These are phyloP conservation scores for Neomorphus geoffroyi DNA, from an alignment of 2,797 vertebrate species.

Conservation along the genomic window DNA sequence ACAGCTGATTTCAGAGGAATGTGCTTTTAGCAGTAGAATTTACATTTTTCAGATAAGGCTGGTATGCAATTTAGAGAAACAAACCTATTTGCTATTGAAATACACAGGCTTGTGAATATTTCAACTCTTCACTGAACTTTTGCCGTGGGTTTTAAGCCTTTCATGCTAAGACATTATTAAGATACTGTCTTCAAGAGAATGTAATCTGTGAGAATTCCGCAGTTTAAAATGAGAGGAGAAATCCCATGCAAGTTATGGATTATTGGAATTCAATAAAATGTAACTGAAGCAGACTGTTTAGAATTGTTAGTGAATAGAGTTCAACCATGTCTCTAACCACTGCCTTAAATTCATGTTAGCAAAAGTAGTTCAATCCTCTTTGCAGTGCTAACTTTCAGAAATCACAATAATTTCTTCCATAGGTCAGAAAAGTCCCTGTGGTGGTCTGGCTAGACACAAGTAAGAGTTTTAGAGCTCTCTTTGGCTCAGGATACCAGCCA, in stretches of 20 bases:
- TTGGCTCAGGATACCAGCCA: not conserved
- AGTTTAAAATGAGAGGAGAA: not conserved
- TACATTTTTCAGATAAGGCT: conserved; percentile 65
- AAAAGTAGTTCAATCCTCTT: not conserved
- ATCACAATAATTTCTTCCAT: not conserved
- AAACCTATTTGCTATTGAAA: conserved; percentile 39
- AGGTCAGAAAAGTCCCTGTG: not conserved
- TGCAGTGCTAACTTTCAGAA: not conserved
- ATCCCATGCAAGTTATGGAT: not conserved
- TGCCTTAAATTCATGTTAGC: not conserved
- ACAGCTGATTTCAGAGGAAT: conserved; percentile 60
- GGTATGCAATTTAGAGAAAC: conserved; percentile 50
- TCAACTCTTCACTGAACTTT: not conserved
- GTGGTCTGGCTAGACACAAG: conserved; percentile 19
- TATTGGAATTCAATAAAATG: not conserved
- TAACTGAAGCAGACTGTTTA: not conserved
- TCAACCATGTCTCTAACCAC: not conserved
- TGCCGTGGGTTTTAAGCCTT: not conserved
- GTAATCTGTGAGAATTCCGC: not conserved
- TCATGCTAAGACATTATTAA: not conserved
- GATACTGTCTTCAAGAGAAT: not conserved
- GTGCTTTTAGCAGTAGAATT: conserved; percentile 61
- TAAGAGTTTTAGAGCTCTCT: conserved; percentile 9
- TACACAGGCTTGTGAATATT: not conserved
- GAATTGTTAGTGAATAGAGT: not conserved